Evolutionary conservation across 2,113 vertebrate species (phyloP).

Genomic region (Hypomesus transpacificus): DNA sequence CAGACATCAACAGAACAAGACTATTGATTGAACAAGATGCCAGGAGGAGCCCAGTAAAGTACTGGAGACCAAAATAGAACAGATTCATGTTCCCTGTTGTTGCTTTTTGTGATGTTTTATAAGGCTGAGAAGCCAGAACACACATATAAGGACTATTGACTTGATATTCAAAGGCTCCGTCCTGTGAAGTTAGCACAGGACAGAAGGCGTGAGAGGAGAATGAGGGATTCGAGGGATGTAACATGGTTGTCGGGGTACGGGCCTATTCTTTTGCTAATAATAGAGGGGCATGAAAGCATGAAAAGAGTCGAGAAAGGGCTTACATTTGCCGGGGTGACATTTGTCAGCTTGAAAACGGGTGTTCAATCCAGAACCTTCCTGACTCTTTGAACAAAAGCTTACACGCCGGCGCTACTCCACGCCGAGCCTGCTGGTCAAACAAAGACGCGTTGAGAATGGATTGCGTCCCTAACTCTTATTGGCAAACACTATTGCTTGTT

Average conservation of each 20-base stretch:
- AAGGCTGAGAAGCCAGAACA: background rate
- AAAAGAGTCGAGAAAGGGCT: too few species aligned
- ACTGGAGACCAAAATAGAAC: too few species aligned
- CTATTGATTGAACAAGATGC: too few species aligned
- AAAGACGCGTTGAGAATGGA: background rate
- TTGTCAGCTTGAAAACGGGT: too few species aligned
- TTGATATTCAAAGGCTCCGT: background rate
- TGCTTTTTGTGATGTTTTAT: background rate
- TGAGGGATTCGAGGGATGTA: background rate
- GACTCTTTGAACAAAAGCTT: background rate
- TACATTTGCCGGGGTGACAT: background rate
- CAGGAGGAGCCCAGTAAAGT: too few species aligned
- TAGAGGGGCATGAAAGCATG: background rate
- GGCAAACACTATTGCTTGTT: slow-evolving; percentile 4
- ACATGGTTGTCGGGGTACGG: too few species aligned
- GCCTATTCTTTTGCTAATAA: background rate
- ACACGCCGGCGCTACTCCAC: background rate
- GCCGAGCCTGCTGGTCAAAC: background rate
- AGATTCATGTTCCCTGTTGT: too few species aligned
- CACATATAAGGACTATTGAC: background rate
- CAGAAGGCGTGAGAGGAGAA: background rate
- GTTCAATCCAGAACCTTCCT: background rate
- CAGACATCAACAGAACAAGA: too few species aligned
- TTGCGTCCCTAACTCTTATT: slow-evolving; percentile 1
- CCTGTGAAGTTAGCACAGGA: background rate